Conservation (phyloP, 2,888 invertebrate genomes). For the Idaea straminata region DNA sequence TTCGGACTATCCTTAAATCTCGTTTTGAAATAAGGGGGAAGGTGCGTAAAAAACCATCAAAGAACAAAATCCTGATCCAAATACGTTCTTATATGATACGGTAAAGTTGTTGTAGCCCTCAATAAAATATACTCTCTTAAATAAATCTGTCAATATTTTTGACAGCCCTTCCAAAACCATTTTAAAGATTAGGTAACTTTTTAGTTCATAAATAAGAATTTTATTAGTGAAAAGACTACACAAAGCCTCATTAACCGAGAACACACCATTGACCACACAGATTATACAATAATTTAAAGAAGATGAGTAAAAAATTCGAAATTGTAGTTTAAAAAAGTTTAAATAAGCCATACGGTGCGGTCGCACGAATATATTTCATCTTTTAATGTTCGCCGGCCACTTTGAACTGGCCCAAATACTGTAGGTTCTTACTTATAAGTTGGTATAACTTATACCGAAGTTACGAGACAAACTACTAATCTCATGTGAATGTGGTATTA, state of each 20-base stretch:
- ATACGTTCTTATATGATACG: too few species aligned
- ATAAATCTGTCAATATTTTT: background rate
- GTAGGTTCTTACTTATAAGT: background rate
- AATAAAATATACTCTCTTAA: background rate
- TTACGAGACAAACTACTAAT: conserved; percentile 64
- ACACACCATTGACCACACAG: conserved; percentile 3
- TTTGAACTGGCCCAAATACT: conserved; percentile 75
- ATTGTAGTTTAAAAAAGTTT: conserved; percentile 63
- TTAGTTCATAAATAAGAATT: conserved; percentile 1
- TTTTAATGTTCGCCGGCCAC: conserved; percentile 72
- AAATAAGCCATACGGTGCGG: conserved; percentile 64
- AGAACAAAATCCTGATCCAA: too few species aligned
- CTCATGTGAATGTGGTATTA: conserved; percentile 57
- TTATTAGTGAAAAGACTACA: background rate
- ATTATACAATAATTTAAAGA: conserved; percentile 17
- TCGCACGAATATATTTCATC: conserved; percentile 69
- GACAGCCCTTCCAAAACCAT: background rate
- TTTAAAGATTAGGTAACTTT: background rate
- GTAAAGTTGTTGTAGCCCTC: too few species aligned
- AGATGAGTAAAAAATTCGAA: conserved; percentile 32
- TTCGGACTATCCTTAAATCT: too few species aligned
- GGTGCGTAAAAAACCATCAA: too few species aligned
- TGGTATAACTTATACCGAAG: conserved; percentile 62
- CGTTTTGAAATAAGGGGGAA: too few species aligned
- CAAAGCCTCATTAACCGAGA: conserved; percentile 5